Evolutionary conservation across 1,140 invertebrate genomes (phyloP), one percentile per base, ranked within the genome.

Genomic region (Zaprionus ghesquierei): DNA sequence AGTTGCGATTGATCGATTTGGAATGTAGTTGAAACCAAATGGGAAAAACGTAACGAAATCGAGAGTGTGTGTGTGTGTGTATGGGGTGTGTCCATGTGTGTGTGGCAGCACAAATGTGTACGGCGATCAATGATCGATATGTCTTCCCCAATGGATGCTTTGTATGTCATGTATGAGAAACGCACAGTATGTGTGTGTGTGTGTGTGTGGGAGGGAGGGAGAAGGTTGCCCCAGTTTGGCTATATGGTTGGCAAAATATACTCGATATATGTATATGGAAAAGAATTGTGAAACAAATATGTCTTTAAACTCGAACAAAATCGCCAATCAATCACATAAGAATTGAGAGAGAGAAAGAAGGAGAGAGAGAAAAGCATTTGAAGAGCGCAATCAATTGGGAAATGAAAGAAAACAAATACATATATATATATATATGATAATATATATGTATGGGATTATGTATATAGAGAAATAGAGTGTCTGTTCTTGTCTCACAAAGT

Each of bases 1-100:
- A 56, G 51, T 63, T 70, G 50, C 51, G 68, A 63, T 70, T 70
- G 68, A 56, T 70, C 51, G 60, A 71, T 71, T 65, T 29, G 49
- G 38, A 69, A 69, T 63, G 69, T 25, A 65, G 61, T 71, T 58
- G 51, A 65, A 71, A 71, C 62, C 69, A 71, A 71, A 71, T 71
- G 62, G 33, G 64, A n/a, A n/a, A n/a, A 62, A 69, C 50, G 64
- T 38, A 69, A 62, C 68, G 35, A 60, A 60, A 46, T 49, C 35
- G 22, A 23, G 22, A 46, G n/a, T 46, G 15, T 60, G 10, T 56
- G 29, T 62, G 58, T 62, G 29, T 20, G 31, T 10, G 53, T 23
- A 25, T 35, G n/a, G 13, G 10, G 25, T 53, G 12, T 55, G 20
- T 61, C n/a, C n/a, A 18, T 62, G 31, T 38, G 29, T 55, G 29